Evolutionary conservation across 2,113 vertebrate genomes (phyloP).

Genomic region (Andinoacara biseriatus): DNA sequence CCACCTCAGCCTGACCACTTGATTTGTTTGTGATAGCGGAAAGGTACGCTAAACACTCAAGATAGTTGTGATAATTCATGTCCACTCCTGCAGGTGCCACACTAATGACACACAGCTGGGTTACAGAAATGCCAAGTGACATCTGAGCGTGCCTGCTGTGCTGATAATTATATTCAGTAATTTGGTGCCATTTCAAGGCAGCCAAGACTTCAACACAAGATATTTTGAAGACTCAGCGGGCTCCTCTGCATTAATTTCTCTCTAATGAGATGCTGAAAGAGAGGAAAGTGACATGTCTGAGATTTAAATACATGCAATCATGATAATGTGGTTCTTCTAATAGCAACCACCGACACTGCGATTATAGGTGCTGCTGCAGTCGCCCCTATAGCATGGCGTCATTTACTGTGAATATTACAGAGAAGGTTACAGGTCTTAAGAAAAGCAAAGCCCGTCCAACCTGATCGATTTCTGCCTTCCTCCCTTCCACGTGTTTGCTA

Average conservation of each 20-base stretch:
- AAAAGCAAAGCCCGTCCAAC: constrained; percentile 29
- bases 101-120: constrained; percentile 66
- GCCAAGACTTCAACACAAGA: constrained; percentile 18
- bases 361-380: constrained; percentile 24
- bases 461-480: constrained; percentile 34
- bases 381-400: constrained; percentile 10
- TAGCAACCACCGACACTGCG: constrained; percentile 6
- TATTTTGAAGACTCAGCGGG: constrained; percentile 35
- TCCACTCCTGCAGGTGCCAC: constrained; percentile 65
- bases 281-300: constrained; percentile 22
- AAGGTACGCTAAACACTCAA: constrained; percentile 66
- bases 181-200: constrained; percentile 56
- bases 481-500: constrained; percentile 47
- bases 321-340: constrained; percentile 20
- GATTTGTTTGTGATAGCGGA: constrained; percentile 67
- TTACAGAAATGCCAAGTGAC: constrained; percentile 38
- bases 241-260: constrained; percentile 19
- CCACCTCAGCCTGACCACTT: constrained; percentile 41
- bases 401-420: constrained; percentile 40
- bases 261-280: constrained; percentile 47
- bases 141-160: constrained; percentile 49
- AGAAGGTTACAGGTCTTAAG: constrained; percentile 27
- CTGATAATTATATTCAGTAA: constrained; percentile 63
- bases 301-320: constrained; percentile 35
- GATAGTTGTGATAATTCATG: constrained; percentile 48